Base-by-base conservation (phyloP, 2,888 invertebrate species). In the Mythimna impura region DNA sequence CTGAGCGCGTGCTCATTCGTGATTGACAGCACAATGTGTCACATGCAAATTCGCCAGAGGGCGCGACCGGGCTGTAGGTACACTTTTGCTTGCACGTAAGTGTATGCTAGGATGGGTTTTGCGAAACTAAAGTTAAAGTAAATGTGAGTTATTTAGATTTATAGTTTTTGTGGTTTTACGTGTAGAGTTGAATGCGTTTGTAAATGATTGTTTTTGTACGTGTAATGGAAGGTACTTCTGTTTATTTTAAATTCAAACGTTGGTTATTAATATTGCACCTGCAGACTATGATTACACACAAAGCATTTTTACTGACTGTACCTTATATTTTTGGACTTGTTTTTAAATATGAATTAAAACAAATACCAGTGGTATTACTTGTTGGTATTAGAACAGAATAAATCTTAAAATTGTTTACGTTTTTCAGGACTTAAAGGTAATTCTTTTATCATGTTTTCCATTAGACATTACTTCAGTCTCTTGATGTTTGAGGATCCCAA, bases 21-120 rank as follows among this genome's bases (percentile, higher is more conserved):
- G 94, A 94, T 92, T 94, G 94, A 93, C 94, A 94, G 90, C 77
- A 94, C 94, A 94, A 94, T 94, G 93, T 91, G 91, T 90, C 89
- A 90, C 90, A 93, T 94, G 93, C 88, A 88, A 94, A 93, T 93
- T 80, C 68, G 79, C 77, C 69, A 82, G 88, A 84, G 89, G 88
- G 90, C 86, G 90, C 88, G 87, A 88, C 88, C 82, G 86, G 72
- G 80, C 82, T 81, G 82, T 47, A 47, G 47, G 47, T 74, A 76
- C 73, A 84, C 79, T 86, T 83, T 86, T 76, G 77, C 73, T 71
- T 77, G 83, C 82, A 78, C 78, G 75, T 58, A 74, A 66, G 81
- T 85, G 80, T 87, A 82, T 54, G 58, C 67, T 74, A 77, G 66
- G 69, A 69, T 81, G 73, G 68, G 62, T 82, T 85, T 76, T 81